Conservation (phyloP, 2,888 invertebrate genomes). For the Xestoiulus laeticollis region DNA sequence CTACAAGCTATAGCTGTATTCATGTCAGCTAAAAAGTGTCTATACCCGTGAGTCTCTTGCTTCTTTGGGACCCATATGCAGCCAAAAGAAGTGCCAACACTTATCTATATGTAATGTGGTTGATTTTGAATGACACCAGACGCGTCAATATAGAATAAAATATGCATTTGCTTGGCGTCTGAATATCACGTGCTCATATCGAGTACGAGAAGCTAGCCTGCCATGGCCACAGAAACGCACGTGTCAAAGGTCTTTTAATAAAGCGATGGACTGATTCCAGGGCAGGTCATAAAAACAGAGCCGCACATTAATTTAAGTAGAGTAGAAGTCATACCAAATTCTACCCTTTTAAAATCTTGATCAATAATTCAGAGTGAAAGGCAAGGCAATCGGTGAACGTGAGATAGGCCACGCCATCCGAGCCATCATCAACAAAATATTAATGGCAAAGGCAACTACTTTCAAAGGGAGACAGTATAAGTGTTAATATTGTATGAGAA, state of each 20-base stretch:
- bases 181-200: not conserved
- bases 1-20: not conserved
- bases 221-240: not conserved
- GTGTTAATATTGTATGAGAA: conserved; percentile 31
- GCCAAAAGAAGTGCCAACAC: not conserved
- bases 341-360: conserved; percentile 38
- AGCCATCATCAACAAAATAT: conserved; percentile 39
- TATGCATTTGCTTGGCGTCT: not conserved
- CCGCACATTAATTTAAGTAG: conserved; percentile 31
- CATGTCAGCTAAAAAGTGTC: not conserved
- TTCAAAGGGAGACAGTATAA: not conserved
- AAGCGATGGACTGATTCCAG: conserved; percentile 16
- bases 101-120: no score
- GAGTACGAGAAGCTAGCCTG: not conserved
- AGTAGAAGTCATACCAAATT: conserved; percentile 14
- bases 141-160: not conserved
- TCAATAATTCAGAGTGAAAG: conserved; percentile 41
- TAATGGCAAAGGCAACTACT: conserved; percentile 16
- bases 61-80: no score
- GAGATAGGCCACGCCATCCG: not conserved
- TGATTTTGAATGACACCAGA: not conserved
- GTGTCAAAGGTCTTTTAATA: conserved; percentile 39
- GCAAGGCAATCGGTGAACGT: not conserved
- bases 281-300: conserved; percentile 16
- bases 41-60: no score